Conservation (phyloP, 2,797 vertebrate genomes). For the Notamacropus eugenii region DNA sequence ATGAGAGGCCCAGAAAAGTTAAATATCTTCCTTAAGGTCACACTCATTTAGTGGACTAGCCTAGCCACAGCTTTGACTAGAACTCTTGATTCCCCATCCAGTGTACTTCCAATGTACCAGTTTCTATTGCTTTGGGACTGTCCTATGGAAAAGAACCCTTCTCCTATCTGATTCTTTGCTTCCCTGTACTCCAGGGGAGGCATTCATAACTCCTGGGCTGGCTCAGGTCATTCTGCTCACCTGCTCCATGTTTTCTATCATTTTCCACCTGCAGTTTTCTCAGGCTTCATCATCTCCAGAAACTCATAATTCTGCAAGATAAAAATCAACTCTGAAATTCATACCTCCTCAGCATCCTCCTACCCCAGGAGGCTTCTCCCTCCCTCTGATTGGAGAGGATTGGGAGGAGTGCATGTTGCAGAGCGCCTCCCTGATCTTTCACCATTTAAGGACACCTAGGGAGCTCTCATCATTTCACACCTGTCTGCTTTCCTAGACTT, state of each 20-base stretch:
- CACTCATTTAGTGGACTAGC: neutral
- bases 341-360: neutral
- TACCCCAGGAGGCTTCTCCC: neutral
- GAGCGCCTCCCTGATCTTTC: neutral
- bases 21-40: neutral
- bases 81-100: neutral
- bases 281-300: neutral
- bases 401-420: neutral
- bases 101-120: neutral
- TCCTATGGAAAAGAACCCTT: neutral
- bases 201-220: neutral
- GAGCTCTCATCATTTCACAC: neutral
- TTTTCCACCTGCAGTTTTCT: neutral
- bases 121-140: neutral
- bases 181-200: neutral
- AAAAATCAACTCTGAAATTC: neutral
- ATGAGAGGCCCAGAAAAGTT: neutral
- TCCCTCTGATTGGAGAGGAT: neutral
- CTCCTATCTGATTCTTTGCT: neutral
- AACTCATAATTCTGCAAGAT: neutral
- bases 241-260: neutral
- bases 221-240: neutral
- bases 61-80: neutral
- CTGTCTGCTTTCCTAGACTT: neutral
- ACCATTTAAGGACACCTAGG: neutral